Base-by-base conservation (phyloP, 1,140 invertebrate genomes). In the Laupala kohalensis region DNA sequence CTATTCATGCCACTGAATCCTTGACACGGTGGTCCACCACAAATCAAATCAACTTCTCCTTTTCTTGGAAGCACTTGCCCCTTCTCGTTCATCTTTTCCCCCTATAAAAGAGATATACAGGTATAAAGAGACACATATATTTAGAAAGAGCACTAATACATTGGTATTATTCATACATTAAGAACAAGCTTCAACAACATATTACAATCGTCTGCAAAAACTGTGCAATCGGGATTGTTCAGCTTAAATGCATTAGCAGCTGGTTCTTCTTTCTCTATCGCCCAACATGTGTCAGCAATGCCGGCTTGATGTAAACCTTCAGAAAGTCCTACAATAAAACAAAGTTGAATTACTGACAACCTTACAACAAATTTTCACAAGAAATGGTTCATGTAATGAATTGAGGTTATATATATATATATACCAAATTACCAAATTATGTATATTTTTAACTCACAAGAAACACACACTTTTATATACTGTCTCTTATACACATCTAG, bases 1-100 rank as follows among this genome's bases (percentile, higher is more conserved):
- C 92, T 83, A 81, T 95, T 95, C 92, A 95, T 94, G 26, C 90
- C 91, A 73, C 90, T 93, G 79, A 95, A 96, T 0, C 93, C 93
- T 81, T 96, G 94, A 79, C 93, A 96, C 1, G 93, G 93, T n/a
- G 93, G 93, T 5, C 93, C 93, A 53, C 93, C 94, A 78, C 92
- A 92, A 4, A 96, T 78, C 62, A 95, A 78, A 75, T 95, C 92
- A 1, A 96, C 92, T 72, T 94, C 91, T 6, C 92, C 91, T 77
- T 87, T 90, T 77, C 85, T 79, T 1, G 94, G 93, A 53, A 95
- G 80, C 13, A 79, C 82, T 77, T 91, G 86, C 5, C 87, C 87
- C 64, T 82, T 82, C 3, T 78, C 75, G 73, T 85, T 82, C 25
- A 75, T 81, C 6, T 74, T 80, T 70, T 87, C 78, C 12, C 87